Evolutionary conservation across 2,113 vertebrate species (phyloP).

Genomic region (Callithrix jacchus): DNA sequence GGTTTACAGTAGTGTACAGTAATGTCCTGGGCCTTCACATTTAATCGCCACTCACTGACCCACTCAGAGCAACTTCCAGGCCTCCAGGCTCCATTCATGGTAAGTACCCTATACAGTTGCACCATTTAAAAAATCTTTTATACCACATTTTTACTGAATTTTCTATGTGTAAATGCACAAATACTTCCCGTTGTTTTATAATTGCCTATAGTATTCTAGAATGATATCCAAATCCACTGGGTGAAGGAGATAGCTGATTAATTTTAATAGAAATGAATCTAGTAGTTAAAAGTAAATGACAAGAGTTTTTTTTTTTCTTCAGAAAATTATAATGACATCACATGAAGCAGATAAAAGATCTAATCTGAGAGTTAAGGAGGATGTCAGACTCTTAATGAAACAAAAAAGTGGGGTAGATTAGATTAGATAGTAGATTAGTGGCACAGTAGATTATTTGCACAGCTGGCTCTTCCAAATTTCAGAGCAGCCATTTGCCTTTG

Average conservation of each 20-base stretch:
- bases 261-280: constrained; percentile 5
- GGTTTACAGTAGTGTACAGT: background rate
- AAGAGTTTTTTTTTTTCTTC: background rate
- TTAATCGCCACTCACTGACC: background rate
- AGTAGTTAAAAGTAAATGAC: background rate
- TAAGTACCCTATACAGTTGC: background rate
- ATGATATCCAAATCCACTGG: background rate
- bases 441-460: background rate
- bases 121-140: background rate
- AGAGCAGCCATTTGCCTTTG: background rate
- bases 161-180: background rate
- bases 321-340: background rate
- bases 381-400: background rate
- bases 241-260: background rate
- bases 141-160: background rate
- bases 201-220: background rate
- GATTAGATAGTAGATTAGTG: too few species aligned
- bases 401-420: background rate
- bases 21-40: background rate
- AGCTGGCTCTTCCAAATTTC: background rate
- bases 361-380: background rate
- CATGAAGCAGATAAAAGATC: background rate
- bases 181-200: background rate
- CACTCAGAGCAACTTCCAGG: background rate
- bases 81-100: too few species aligned